A percentile compares a stretch with the other conserved stretches of the same genome.
phyloP scores from a whole-genome alignment of 2,888 invertebrate species.

The Caenorhabditis uteleia region DNA sequence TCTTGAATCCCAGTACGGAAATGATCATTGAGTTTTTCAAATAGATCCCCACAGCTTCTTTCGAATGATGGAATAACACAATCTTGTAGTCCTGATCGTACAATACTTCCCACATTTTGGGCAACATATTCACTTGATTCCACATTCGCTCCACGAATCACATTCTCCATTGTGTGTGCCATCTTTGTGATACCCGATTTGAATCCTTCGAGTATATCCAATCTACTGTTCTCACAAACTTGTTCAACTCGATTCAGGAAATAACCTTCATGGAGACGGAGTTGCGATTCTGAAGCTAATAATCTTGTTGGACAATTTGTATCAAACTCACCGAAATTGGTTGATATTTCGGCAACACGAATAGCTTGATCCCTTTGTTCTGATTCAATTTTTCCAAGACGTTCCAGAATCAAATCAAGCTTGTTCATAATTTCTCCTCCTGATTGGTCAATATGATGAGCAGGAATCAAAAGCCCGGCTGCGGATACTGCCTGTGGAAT shows the following conservation, averaged over 20 bases:
- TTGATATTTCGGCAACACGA: too few relatives aligned
- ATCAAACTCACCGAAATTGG: too few relatives aligned
- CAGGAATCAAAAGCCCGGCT: too few relatives aligned
- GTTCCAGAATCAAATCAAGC: too few relatives aligned
- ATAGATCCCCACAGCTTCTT: constrained; percentile 75
- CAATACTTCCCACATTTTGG: constrained; percentile 20
- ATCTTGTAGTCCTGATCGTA: constrained; percentile 11
- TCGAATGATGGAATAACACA: constrained; percentile 57
- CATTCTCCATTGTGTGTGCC: constrained; percentile 1
- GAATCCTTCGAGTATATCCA: constrained; percentile 16
- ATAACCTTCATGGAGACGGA: constrained; percentile 24
- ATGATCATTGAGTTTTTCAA: constrained; percentile 85
- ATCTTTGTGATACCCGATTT: constrained; percentile 8
- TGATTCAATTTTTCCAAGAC: too few relatives aligned
- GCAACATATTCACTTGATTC: constrained; percentile 22
- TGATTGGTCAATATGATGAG: too few relatives aligned
- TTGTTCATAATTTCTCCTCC: too few relatives aligned
- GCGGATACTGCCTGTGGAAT: too few relatives aligned
- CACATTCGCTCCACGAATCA: background rate
- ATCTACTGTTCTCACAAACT: constrained; percentile 15
- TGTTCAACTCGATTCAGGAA: constrained; percentile 30
- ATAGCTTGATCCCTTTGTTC: too few relatives aligned
- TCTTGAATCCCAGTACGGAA: constrained; percentile 84
- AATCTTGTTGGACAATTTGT: background rate
- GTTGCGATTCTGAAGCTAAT: constrained; percentile 17